These are phyloP conservation scores for Cecidostiba fungosa DNA, from an alignment of 2,888 invertebrate genomes.

Conservation along the genomic window DNA sequence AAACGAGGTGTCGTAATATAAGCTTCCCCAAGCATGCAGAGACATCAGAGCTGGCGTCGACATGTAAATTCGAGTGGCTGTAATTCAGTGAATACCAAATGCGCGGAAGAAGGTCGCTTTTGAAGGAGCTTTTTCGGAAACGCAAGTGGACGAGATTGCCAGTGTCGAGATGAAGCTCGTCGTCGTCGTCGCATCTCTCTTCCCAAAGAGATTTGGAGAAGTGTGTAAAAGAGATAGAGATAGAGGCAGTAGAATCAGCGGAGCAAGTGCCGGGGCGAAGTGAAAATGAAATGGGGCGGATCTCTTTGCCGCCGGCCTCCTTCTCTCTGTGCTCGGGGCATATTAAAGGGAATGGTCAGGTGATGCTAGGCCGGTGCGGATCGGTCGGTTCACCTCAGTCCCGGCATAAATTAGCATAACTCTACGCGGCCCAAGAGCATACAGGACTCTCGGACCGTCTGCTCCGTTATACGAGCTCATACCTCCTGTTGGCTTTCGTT, in stretches of 20 bases:
- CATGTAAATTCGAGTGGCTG: slow-evolving; percentile 16
- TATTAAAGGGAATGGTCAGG: slow-evolving; percentile 48
- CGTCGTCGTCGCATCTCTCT: not conserved
- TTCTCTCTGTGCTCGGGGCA: not conserved
- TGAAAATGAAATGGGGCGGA: slow-evolving; percentile 63
- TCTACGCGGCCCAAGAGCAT: slow-evolving; percentile 39
- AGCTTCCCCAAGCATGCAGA: not conserved
- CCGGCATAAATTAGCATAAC: slow-evolving; percentile 73
- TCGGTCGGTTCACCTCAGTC: slow-evolving; percentile 67
- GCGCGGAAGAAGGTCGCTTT: slow-evolving; percentile 10
- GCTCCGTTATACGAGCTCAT: slow-evolving; percentile 31
- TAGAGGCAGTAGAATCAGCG: slow-evolving; percentile 37
- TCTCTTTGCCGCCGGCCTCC: not conserved
- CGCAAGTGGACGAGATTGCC: slow-evolving; percentile 26
- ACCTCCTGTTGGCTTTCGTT: not conserved
- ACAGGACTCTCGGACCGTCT: not conserved
- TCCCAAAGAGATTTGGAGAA: slow-evolving; percentile 22
- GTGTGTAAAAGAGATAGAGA: slow-evolving; percentile 3
- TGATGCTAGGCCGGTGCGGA: slow-evolving; percentile 64
- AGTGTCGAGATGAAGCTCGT: not conserved
- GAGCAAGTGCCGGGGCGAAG: slow-evolving; percentile 62
- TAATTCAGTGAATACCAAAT: slow-evolving; percentile 10
- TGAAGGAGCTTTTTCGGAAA: slow-evolving; percentile 30
- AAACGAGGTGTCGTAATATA: not conserved
- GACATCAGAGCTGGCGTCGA: not conserved